Evolutionary conservation across 2,797 vertebrate genomes (phyloP), one percentile per base, ranked within the genome.

Genomic region (Anableps anableps): DNA sequence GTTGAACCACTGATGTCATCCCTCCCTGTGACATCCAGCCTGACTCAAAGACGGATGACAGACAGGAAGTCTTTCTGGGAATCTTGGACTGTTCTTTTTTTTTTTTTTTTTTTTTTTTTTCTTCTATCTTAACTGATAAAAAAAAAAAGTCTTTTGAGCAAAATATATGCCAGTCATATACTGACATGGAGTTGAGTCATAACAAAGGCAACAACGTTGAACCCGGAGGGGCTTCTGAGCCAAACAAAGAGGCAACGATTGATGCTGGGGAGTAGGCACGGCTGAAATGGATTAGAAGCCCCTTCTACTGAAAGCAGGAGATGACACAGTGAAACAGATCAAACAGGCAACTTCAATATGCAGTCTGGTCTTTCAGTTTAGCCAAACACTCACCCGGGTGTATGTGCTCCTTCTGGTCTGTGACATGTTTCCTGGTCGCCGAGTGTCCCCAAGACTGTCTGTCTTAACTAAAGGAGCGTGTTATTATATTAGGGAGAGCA

Each of bases 391-490:
- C 95, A 99, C 98, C 98, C 97, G 96, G 89, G 92, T 95, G 91
- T 96, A 96, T 4, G 95, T 74, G 91, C 92, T 97, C 88, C 97
- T 96, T 95, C 96, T 97, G 88, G 95, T 96, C 93, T 97, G 97
- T 94, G 98, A 97, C 97, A 99, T 99, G 95, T 89, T 95, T 87
- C 88, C 83, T 70, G 43, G 62, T 83, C n/a, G 51, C 66, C 34
- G 50, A 77, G 29, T 21, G 43, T 74, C 81, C 77, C 66, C 55
- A 70, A 50, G 72, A 58, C 50, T 50, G 50, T 71, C 80, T 75
- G 78, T 77, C 66, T 86, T 70, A 79, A 78, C 83, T 77, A 79
- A 75, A 77, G 77, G 50, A 81, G 74, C 2, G 72, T 77, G 82
- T 78, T 88, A 81, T 47, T 68, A 31, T 4, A 47, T 74, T 58